These are phyloP conservation scores for Orthosia gothica DNA, from an alignment of 2,888 invertebrate species.

Conservation along the genomic window DNA sequence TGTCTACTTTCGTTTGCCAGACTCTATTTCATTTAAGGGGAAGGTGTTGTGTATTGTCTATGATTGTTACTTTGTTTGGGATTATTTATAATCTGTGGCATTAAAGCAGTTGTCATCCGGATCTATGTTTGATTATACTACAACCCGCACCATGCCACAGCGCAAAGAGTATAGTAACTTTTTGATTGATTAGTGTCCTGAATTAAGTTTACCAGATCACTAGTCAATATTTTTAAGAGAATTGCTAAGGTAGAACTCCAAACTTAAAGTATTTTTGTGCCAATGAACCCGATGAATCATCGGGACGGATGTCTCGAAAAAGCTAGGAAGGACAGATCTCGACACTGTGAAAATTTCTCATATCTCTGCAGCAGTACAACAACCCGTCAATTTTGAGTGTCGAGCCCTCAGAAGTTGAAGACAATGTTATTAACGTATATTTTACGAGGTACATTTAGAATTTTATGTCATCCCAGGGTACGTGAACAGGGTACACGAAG, in stretches of 20 bases:
- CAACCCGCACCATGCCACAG: too few species aligned
- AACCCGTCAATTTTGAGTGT: constrained; percentile 4
- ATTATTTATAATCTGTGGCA: too few species aligned
- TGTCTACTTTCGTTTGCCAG: too few species aligned
- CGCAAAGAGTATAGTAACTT: too few species aligned
- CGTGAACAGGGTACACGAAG: constrained; percentile 72
- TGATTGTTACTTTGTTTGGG: too few species aligned
- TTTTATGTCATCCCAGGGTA: constrained; percentile 67
- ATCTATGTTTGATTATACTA: too few species aligned
- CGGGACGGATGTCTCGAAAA: too few species aligned
- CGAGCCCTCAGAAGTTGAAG: constrained; percentile 55
- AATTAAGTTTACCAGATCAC: too few species aligned
- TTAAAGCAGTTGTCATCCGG: too few species aligned
- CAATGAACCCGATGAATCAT: background rate
- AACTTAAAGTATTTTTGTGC: background rate
- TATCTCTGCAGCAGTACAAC: constrained; percentile 1
- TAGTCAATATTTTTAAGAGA: background rate
- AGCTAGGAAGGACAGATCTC: background rate
- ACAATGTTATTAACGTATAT: constrained; percentile 75
- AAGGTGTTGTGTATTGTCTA: too few species aligned
- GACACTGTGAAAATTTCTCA: background rate
- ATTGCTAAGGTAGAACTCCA: background rate
- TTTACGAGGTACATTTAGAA: constrained; percentile 71
- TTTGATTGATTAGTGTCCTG: background rate
- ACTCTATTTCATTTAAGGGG: too few species aligned